Evolutionary conservation across 2,888 invertebrate species (phyloP), one percentile per base, ranked within the genome.

Genomic region (Archips xylosteana): DNA sequence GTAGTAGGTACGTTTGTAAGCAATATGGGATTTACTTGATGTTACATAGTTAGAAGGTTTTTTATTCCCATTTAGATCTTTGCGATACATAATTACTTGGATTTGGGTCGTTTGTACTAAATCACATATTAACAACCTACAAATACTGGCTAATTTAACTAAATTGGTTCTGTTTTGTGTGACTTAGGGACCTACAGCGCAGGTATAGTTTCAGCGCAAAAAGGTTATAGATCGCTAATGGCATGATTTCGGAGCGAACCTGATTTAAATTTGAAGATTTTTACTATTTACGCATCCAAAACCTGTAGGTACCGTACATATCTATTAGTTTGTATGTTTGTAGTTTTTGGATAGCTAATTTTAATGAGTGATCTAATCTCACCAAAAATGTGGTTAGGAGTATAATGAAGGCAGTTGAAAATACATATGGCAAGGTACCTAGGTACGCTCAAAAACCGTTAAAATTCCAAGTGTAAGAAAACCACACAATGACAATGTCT

Each of bases 1-100:
- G 51, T 70, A 59, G 45, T 10, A 39, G 70, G 54, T 54, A 54
- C 54, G 54, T 15, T 78, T 78, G 78, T 75, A 79, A 78, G 75
- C 73, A 77, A 78, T 75, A 77, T 78, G 68, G 75, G 75, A 60
- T 57, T 62, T 49, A 60, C 34, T 65, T 15, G 36, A 51, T 6
- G 54, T 63, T 57, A 63, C 62, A 42, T 51, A 12, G 54, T 57
- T 57, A 67, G 23, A 36, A n/a, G 54, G n/a, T 42, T 57, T 45
- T 64, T 67, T 67, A 57, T 67, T 57, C 8, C 42, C 66, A 67
- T 57, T 57, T 67, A 67, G 66, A 67, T 67, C 57, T 42, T 32
- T 67, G 66, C 66, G 65, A 65, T 65, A 67, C 23, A 42, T 57
- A 67, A 67, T 66, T 66, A 66, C 12, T 42, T 54, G 42, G 39